Evolutionary conservation across 2,888 invertebrate species (phyloP), one percentile per base, ranked within the genome.

Genomic region (Megastigmus dorsalis): DNA sequence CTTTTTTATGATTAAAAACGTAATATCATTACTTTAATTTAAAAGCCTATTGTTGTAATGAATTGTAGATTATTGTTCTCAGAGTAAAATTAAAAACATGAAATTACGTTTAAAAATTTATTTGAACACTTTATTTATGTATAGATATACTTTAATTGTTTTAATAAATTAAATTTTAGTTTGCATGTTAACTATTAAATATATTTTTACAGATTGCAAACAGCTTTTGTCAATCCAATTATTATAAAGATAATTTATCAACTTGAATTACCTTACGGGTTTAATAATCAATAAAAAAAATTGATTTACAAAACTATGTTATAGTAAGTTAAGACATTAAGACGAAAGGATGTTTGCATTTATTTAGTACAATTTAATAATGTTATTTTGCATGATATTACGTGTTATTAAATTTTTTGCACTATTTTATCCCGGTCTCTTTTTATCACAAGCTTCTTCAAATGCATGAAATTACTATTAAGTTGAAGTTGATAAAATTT

Each of bases 181-280:
- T 84, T 83, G 84, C 84, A 84, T 79, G 84, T 60, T 75, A 74
- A 74, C 57, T 67, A 43, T 71, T 50, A 45, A 55, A 43, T 48
- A 50, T 50, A 55, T 62, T 62, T 67, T 62, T 2, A 63, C 9
- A 41, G 41, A 54, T 30, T 57, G 33, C 52, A 70, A 75, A 70
- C 52, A 75, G 13, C 57, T 70, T 69, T 26, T n/a, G 43, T 59
- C 10, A 28, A 48, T 54, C 10, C 18, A 36, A 36, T 36, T 43
- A 18, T 28, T n/a, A 10, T 18, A 15, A 41, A 30, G 30, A 43
- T 26, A 2, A 41, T 41, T 28, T 18, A 55, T 55, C 13, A 28
- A 30, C 10, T 23, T 23, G n/a, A 41, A 33, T 7, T 20, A 45
- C 6, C n/a, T 15, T 54, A 30, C 15, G 15, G 5, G 15, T 30